Base-by-base conservation (phyloP, 2,797 vertebrate genomes). In the Tenualosa ilisha region DNA sequence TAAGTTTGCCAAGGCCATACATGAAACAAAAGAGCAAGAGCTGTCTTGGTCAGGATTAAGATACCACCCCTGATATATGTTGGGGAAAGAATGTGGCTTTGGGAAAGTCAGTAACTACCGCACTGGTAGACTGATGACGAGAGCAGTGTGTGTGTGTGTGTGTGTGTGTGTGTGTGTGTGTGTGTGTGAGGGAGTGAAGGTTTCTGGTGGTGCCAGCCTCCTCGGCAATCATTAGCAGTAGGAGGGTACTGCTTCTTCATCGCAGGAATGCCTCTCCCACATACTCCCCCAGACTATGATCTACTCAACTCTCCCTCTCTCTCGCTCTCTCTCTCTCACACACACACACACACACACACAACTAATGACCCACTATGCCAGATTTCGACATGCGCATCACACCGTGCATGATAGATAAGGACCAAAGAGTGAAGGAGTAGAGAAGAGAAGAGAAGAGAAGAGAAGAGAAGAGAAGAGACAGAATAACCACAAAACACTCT, bases 131-230 rank as follows among this genome's bases (percentile, higher is more conserved):
- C 37, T 43, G 7, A 75, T 68, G 31, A 37, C 20, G 40, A 75
- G 68, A 17, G 17, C 2, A 7, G 31, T 75, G 31, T 43, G 68
- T 75, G 37, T 75, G 68, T 72, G 63, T 68, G 63, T 37, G 26
- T 31, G 63, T 13, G 9, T 68, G 26, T 24, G 22, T 9, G 61
- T 24, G 22, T 63, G 20, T 61, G 59, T 24, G 59, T 40, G 31
- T 40, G 31, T 46, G 40, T 79, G 72, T 46, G 72, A 17, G 89
- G 89, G 83, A 49, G 83, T 26, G 84, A 85, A 68, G 84, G 91
- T 90, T 86, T 88, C 13, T 8, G 89, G 84, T 84, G 81, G 93
- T 94, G 93, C 94, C 93, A 94, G 92, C 83, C 90, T 17, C 93
- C 92, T 90, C 91, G 89, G 89, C 89, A 87, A 88, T 91, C 91